Percentiles rank a stretch among this genome's conserved stretches.
Conservation (phyloP, 2,888 invertebrate species). For the Trichacis sp. region DNA sequence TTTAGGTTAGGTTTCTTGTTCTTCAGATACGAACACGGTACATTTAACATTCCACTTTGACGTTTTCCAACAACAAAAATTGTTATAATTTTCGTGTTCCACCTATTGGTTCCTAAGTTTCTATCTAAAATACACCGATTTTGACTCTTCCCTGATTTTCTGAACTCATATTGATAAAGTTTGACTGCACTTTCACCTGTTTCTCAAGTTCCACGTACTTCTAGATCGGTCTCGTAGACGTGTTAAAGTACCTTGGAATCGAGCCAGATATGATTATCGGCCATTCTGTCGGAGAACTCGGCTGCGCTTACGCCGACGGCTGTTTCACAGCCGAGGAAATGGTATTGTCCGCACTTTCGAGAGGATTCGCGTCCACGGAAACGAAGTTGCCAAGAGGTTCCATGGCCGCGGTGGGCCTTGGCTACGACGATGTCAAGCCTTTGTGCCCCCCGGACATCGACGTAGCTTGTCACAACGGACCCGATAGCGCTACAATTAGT, state of each 20-base stretch:
- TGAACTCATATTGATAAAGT: too few species aligned
- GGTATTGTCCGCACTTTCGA: conserved; percentile 56
- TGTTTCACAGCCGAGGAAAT: conserved; percentile 76
- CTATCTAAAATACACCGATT: too few species aligned
- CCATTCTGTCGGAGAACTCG: conserved; percentile 94
- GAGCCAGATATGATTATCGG: conserved; percentile 82
- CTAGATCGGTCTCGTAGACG: conserved; percentile 76
- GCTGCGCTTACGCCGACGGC: conserved; percentile 95
- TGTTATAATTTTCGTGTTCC: too few species aligned
- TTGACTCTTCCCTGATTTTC: too few species aligned
- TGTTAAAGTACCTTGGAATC: conserved; percentile 74
- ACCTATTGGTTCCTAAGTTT: too few species aligned
- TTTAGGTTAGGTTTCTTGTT: too few species aligned
- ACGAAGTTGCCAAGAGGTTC: conserved; percentile 74
- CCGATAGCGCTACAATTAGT: conserved; percentile 88
- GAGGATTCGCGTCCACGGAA: conserved; percentile 59
- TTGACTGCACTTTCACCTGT: too few species aligned
- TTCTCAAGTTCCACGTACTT: too few species aligned
- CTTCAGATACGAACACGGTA: too few species aligned
- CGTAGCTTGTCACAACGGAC: conserved; percentile 89
- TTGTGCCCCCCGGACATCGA: conserved; percentile 82
- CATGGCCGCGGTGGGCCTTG: conserved; percentile 89
- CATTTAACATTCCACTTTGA: too few species aligned
- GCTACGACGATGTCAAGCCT: conserved; percentile 73
- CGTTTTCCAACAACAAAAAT: too few species aligned